phyloP scores from a whole-genome alignment of 2,888 invertebrate genomes.

The Cyrtodaria siliqua region DNA sequence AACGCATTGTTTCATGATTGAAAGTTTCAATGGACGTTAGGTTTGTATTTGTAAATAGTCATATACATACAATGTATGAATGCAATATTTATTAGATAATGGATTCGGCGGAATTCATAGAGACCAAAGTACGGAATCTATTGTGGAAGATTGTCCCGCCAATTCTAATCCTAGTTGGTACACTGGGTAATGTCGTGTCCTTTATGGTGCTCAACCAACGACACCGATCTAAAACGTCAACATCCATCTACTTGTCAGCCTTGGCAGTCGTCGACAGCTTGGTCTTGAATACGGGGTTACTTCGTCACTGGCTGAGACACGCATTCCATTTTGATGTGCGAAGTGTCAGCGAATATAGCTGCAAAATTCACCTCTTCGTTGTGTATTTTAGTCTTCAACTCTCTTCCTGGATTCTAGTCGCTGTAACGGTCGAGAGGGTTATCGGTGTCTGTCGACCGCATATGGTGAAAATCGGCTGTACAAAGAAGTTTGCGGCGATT shows the following conservation, averaged over 20 bases:
- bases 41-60: too few relatives aligned
- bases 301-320: slow-evolving; percentile 61
- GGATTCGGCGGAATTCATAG: too few relatives aligned
- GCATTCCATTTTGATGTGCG: slow-evolving; percentile 62
- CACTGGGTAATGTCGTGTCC: slow-evolving; percentile 71
- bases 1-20: too few relatives aligned
- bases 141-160: neutral
- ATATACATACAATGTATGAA: too few relatives aligned
- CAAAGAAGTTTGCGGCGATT: slow-evolving; percentile 38
- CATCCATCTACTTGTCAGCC: slow-evolving; percentile 70
- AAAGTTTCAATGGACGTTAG: too few relatives aligned
- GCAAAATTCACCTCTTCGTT: slow-evolving; percentile 68
- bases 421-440: slow-evolving; percentile 74
- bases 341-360: slow-evolving; percentile 26
- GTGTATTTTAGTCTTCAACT: slow-evolving; percentile 69
- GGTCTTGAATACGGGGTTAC: slow-evolving; percentile 68
- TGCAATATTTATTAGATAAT: too few relatives aligned
- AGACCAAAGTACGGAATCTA: too few relatives aligned
- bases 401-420: slow-evolving; percentile 77
- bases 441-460: slow-evolving; percentile 73
- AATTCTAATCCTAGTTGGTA: slow-evolving; percentile 68
- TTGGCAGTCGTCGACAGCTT: slow-evolving; percentile 67
- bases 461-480: slow-evolving; percentile 68
- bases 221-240: slow-evolving; percentile 55
- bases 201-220: slow-evolving; percentile 62